Percentiles rank a stretch among this genome's conserved stretches.
Evolutionary conservation across 2,888 invertebrate species (phyloP).

Genomic region (Eurytoma adleriae): DNA sequence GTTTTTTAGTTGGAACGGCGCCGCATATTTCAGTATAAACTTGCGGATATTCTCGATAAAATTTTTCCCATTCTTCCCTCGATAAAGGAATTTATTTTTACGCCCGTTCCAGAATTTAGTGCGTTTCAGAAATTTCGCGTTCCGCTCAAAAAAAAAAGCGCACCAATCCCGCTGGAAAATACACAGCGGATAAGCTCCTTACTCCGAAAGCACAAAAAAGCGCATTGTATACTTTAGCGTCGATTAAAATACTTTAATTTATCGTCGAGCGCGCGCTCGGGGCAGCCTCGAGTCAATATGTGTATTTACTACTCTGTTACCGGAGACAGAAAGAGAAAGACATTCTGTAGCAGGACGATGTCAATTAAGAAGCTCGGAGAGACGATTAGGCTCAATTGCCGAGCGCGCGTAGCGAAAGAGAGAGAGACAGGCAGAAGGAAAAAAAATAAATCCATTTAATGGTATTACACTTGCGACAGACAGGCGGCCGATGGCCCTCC

Average conservation of each 20-base stretch:
- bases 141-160: too few species aligned
- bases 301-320: background rate
- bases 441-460: slow-evolving; percentile 48
- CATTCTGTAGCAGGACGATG: slow-evolving; percentile 30
- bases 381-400: slow-evolving; percentile 48
- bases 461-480: slow-evolving; percentile 12
- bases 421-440: background rate
- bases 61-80: too few species aligned
- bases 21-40: too few species aligned
- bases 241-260: slow-evolving; percentile 26
- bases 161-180: background rate
- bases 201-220: background rate
- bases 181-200: background rate
- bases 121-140: too few species aligned
- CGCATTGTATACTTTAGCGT: background rate
- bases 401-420: background rate
- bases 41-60: too few species aligned
- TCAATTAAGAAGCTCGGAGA: slow-evolving; percentile 47
- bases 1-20: too few species aligned
- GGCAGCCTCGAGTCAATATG: slow-evolving; percentile 8
- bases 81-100: too few species aligned
- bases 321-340: background rate
- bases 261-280: slow-evolving; percentile 4
- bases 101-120: too few species aligned
- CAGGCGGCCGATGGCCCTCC: background rate